Percentiles rank a stretch among this genome's conserved stretches.
Evolutionary conservation across 2,797 vertebrate genomes (phyloP).

Genomic region (Eidolon dupreanum): DNA sequence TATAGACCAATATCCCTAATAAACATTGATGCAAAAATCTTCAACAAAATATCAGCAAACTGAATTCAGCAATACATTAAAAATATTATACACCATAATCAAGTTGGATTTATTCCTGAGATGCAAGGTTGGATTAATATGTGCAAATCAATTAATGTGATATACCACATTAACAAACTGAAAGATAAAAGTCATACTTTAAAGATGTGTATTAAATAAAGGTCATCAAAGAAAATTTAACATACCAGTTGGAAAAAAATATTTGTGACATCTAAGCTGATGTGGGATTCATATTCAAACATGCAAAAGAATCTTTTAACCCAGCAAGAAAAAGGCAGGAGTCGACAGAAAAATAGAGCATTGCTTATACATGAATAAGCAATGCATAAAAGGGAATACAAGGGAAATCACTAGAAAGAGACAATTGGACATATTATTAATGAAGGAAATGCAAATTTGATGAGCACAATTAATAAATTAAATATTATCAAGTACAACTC

Average conservation of each 20-base stretch:
- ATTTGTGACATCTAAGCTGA: background rate
- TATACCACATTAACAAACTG: no score
- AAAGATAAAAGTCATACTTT: no score
- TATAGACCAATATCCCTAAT: no score
- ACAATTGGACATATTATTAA: background rate
- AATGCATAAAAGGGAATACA: background rate
- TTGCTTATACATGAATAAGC: background rate
- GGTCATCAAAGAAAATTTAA: background rate
- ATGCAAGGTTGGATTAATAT: no score
- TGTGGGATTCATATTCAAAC: background rate
- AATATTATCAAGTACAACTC: background rate
- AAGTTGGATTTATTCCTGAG: no score
- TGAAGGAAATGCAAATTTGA: background rate
- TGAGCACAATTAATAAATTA: background rate
- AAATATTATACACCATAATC: no score
- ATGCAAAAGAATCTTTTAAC: background rate
- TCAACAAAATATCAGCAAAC: no score
- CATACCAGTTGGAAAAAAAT: background rate
- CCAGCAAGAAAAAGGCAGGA: background rate
- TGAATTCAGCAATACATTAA: no score
- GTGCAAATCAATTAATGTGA: no score
- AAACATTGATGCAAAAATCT: no score
- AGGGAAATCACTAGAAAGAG: background rate
- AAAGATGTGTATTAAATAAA: background rate
- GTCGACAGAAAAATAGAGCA: background rate